A percentile compares a stretch with the other conserved stretches of the same genome.
These are phyloP conservation scores for Pelodiscus sinensis DNA, from an alignment of 2,113 vertebrate genomes.

Conservation along the genomic window DNA sequence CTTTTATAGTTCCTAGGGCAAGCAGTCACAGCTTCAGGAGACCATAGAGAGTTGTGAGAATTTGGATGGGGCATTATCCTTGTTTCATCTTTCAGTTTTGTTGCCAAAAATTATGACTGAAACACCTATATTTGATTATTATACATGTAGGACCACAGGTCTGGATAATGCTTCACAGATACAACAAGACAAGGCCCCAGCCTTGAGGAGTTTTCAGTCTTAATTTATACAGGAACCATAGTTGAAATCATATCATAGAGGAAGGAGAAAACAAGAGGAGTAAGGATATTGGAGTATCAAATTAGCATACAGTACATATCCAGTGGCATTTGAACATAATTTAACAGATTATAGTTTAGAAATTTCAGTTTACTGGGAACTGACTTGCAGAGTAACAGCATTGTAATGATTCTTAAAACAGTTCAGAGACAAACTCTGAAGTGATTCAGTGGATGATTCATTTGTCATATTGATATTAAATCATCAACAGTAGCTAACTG, in stretches of 20 bases:
- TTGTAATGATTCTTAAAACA: slow-evolving; percentile 39
- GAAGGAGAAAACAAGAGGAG: background rate
- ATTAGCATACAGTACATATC: background rate
- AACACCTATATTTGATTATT: background rate
- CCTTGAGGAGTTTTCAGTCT: background rate
- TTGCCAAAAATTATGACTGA: background rate
- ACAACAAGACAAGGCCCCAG: background rate
- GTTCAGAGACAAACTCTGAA: slow-evolving; percentile 51
- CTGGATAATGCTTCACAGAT: background rate
- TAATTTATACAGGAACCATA: background rate
- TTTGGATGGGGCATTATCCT: background rate
- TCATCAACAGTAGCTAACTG: slow-evolving; percentile 50
- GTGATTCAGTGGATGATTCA: slow-evolving; percentile 70
- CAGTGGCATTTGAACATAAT: background rate
- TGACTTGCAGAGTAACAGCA: slow-evolving; percentile 45
- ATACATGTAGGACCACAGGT: background rate
- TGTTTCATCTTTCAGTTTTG: background rate
- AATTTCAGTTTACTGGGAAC: slow-evolving; percentile 36
- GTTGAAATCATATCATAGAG: background rate
- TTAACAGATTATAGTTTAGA: slow-evolving; percentile 18
- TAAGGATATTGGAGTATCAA: background rate
- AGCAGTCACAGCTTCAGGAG: background rate
- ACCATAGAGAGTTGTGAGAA: background rate
- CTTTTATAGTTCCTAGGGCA: background rate
- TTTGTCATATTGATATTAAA: slow-evolving; percentile 61